Base-by-base conservation (phyloP, 64 coral and sea anemone species). In the Platygyra sinensis region DNA sequence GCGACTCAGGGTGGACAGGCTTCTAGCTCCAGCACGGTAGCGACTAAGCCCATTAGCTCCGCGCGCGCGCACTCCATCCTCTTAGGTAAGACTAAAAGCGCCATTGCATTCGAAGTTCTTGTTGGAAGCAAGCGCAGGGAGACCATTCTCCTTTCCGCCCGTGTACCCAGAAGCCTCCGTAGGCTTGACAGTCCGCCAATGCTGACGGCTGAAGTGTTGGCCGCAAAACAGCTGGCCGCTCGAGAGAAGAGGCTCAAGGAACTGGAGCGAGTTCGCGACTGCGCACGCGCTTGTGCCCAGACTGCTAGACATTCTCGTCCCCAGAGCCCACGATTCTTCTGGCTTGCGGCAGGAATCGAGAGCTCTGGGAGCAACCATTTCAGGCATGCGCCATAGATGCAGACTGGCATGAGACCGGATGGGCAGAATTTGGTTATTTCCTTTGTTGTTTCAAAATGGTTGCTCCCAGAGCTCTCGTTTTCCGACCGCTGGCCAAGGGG, bases 41-140 rank as follows among this genome's bases (percentile, higher is more conserved):
- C 24, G 0, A 27, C 65, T 10, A 69, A 69, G 11, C 65, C 65
- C 24, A 24, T 69, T 27, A 25, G 25, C 25, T 69, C 22, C 24
- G 24, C 22, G 27, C 32, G 38, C 24, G 8, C 22, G 22, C 32
- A n/a, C 31, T 71, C 30, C 0, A 39, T 85, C 25, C 20, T 28
- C 28, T 38, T 85, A 4, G 33, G 61, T 28, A 51, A 69, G 32
- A 72, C 33, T 15, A 85, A 85, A 72, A 85, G 42, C 14, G 30
- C 33, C 33, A 72, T 85, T 24, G 81, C 63, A n/a, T 85, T 85
- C 71, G 38, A 72, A 69, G 42, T 85, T 71, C 62, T 85, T 1
- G 24, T 24, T 65, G 81, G 22, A 49, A 49, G 61, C 2, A 51
- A 71, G n/a, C 33, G 12, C 42, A 72, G 71, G 22, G 33, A 63